Evolutionary conservation across 2,113 vertebrate genomes (phyloP), one percentile per base, ranked within the genome.

Genomic region (Cromileptes altivelis): DNA sequence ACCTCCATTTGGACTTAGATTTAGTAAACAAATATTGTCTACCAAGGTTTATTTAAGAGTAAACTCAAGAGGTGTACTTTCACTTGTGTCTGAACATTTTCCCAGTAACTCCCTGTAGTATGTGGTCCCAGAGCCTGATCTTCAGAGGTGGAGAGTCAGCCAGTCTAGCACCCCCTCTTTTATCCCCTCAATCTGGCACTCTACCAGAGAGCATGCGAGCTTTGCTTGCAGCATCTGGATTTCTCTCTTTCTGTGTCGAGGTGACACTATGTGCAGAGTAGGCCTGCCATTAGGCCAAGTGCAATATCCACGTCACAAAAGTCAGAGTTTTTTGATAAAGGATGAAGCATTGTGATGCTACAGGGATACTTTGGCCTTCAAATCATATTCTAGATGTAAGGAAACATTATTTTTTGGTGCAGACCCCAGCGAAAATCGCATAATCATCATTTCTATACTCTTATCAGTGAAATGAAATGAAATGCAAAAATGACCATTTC

Each of bases 171-270:
- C 52, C 23, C 47, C 27, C 19, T 58, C 33, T 74, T 40, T 33
- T 6, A 80, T 8, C 42, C n/a, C 13, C 15, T 15, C 9, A 73
- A 55, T 42, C 25, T 80, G 55, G 25, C 62, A n/a, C 2, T 14
- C 1, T 3, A 27, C 60, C 52, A 77, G 6, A 76, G 6, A 50
- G 4, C 8, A 40, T 58, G 33, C 72, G 17, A 80, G 49, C n/a
- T 50, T 77, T 65, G 53, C n/a, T 40, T 70, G 50, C 57, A 45
- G 2, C 56, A 47, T 81, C 45, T 80, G 23, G 47, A 68, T 78
- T 69, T 72, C 23, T 57, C 13, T 77, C 23, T 60, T 49, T 62
- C 42, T 21, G 6, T 11, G 23, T 25, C 33, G 21, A 15, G 62
- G 37, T 27, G 13, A 58, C 57, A 10, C 50, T 12, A 11, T 69